Conservation (phyloP, 2,113 vertebrate species). For the Pollimyrus isidori region DNA sequence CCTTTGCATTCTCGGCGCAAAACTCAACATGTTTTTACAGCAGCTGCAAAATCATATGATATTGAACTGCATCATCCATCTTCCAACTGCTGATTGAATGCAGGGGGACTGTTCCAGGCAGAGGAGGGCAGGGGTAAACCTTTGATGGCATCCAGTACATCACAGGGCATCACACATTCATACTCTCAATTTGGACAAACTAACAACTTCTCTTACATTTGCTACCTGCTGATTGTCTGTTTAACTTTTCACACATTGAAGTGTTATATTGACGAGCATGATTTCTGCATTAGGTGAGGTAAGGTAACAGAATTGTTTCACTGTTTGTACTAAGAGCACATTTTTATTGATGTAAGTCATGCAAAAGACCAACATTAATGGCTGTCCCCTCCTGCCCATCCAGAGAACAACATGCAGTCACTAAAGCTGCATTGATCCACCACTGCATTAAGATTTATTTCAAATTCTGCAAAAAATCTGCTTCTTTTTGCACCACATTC, state of each 20-base stretch:
- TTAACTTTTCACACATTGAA: not conserved
- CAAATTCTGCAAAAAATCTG: not conserved
- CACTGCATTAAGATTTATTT: not conserved
- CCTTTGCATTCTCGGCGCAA: not conserved
- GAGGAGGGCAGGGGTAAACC: not conserved
- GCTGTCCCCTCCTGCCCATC: not conserved
- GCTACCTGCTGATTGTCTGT: not conserved
- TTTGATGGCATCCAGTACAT: not conserved
- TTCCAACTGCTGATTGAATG: not conserved
- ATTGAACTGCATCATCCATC: not conserved
- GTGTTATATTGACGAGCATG: not conserved
- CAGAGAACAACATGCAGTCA: not conserved
- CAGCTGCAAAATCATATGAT: not conserved
- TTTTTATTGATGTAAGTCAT: conserved; percentile 2
- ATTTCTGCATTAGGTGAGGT: not conserved
- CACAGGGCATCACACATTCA: not conserved
- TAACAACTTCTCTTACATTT: not conserved
- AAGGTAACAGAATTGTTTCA: not conserved
- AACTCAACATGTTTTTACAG: not conserved
- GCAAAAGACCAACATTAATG: not conserved
- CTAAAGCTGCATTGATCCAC: not conserved
- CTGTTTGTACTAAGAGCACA: not conserved
- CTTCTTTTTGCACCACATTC: not conserved
- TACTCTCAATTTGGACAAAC: not conserved
- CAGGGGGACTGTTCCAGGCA: not conserved